A percentile compares a stretch with the other conserved stretches of the same genome.
phyloP scores from a whole-genome alignment of 2,888 invertebrate species.

The Leistus spinibarbis region DNA sequence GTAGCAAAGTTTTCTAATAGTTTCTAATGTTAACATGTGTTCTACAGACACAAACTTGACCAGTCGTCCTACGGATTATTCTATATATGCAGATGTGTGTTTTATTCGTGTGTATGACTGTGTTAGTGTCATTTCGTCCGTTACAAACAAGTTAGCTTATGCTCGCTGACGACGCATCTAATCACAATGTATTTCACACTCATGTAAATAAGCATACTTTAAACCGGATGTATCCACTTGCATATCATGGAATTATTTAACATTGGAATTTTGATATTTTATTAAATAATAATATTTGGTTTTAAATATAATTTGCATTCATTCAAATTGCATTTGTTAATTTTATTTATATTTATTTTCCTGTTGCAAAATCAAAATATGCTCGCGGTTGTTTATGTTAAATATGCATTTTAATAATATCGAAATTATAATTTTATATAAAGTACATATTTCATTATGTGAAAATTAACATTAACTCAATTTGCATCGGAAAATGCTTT shows the following conservation, averaged over 20 bases:
- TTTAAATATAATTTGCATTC: neutral
- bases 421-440: neutral
- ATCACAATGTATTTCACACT: neutral
- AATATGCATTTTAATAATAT: neutral
- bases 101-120: neutral
- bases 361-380: neutral
- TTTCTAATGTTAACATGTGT: constrained; percentile 19
- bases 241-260: neutral
- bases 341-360: too few relatives aligned
- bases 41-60: constrained; percentile 23
- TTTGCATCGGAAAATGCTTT: neutral
- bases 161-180: constrained; percentile 2
- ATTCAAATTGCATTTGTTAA: neutral
- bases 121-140: neutral
- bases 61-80: constrained; percentile 11
- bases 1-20: constrained; percentile 12
- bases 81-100: neutral
- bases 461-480: neutral
- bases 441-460: neutral
- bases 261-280: too few relatives aligned
- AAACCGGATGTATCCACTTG: neutral
- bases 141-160: neutral
- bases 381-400: neutral
- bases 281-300: neutral
- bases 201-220: neutral